Conservation (phyloP, 2,113 vertebrate genomes). For the Pelodiscus sinensis region DNA sequence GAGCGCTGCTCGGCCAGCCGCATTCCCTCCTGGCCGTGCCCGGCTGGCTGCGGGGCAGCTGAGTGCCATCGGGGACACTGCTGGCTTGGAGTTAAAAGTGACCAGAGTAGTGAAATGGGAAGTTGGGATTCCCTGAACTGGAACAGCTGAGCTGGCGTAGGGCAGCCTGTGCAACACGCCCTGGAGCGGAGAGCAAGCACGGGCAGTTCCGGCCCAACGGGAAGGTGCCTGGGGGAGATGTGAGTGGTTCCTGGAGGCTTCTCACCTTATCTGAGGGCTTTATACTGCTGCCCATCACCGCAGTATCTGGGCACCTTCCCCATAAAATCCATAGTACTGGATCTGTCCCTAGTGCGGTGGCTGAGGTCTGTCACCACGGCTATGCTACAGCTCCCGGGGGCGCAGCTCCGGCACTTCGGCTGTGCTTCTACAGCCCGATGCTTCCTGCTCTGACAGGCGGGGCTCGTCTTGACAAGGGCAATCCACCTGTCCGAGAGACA, state of each 20-base stretch:
- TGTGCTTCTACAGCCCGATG: neutral
- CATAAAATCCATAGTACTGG: neutral
- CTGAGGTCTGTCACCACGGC: neutral
- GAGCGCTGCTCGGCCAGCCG: neutral
- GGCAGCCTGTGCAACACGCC: constrained; percentile 40
- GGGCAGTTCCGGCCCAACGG: constrained; percentile 18
- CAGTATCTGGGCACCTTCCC: neutral
- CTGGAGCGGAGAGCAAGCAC: constrained; percentile 31
- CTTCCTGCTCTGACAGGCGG: neutral
- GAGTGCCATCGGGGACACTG: constrained; percentile 34
- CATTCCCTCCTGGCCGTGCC: neutral
- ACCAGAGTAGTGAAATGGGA: neutral
- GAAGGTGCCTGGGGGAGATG: constrained; percentile 22
- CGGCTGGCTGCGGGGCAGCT: neutral
- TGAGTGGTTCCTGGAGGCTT: neutral
- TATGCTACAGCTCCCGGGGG: neutral
- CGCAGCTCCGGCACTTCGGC: too few relatives aligned
- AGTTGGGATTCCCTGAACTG: constrained; percentile 4
- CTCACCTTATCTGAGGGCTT: neutral
- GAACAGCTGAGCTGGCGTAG: constrained; percentile 46
- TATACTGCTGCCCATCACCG: neutral
- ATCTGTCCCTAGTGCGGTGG: neutral
- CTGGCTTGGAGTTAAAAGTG: constrained; percentile 30
- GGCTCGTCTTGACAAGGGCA: neutral
- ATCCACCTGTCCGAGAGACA: neutral